Conservation (phyloP, 2,888 invertebrate genomes). For the Sericinus montela region DNA sequence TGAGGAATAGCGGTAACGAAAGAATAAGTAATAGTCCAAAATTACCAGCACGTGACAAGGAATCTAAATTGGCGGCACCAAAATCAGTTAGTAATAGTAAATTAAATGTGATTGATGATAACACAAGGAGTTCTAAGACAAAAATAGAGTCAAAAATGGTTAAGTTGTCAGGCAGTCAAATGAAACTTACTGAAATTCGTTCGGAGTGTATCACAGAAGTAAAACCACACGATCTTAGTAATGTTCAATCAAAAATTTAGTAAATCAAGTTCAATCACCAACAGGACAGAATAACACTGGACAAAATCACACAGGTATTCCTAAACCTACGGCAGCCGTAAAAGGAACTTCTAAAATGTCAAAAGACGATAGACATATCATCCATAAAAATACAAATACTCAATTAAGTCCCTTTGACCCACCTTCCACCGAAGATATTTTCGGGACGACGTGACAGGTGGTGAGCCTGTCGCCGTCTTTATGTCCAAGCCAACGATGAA, state of each 20-base stretch:
- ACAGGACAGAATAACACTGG: conserved; percentile 62
- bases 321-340: conserved; percentile 94
- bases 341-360: conserved; percentile 91
- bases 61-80: conserved; percentile 75
- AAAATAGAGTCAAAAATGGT: conserved; percentile 66
- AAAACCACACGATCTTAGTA: conserved; percentile 41
- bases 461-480: too few species aligned
- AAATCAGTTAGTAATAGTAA: conserved; percentile 71
- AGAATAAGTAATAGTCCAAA: conserved; percentile 71
- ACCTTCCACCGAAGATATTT: too few species aligned
- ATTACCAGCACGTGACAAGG: conserved; percentile 64
- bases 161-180: conserved; percentile 69
- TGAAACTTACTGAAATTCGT: conserved; percentile 59
- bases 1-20: conserved; percentile 59
- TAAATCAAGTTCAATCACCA: conserved; percentile 41
- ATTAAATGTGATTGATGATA: conserved; percentile 70
- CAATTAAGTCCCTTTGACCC: conserved; percentile 79
- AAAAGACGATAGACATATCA: conserved; percentile 75
- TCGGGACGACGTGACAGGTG: too few species aligned
- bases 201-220: conserved; percentile 42
- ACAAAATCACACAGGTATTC: conserved; percentile 82
- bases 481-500: too few species aligned
- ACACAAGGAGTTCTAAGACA: conserved; percentile 50
- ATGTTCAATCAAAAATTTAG: conserved; percentile 32
- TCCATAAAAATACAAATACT: conserved; percentile 77